Conservation (phyloP, 2,888 invertebrate genomes). For the Philereme transversata region DNA sequence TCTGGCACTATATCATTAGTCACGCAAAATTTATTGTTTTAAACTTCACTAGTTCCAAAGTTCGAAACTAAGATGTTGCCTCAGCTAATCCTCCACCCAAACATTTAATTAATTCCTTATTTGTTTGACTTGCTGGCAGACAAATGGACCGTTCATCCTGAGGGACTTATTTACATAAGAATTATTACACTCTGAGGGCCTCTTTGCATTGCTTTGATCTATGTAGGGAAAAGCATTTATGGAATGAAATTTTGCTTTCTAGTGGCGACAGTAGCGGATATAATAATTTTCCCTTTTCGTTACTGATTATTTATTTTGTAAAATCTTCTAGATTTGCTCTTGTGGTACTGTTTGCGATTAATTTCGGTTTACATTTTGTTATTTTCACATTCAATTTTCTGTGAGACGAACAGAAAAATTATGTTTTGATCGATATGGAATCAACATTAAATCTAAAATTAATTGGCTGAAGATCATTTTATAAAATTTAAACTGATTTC, state of each 20-base stretch:
- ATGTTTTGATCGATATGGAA: too few relatives aligned
- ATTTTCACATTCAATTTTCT: too few relatives aligned
- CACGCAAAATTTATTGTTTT: slow-evolving; percentile 12
- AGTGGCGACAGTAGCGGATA: not conserved
- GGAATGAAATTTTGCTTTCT: slow-evolving; percentile 18
- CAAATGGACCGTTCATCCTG: slow-evolving; percentile 35
- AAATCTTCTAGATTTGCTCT: too few relatives aligned
- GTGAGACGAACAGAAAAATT: too few relatives aligned
- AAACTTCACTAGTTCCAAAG: slow-evolving; percentile 16
- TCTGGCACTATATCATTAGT: slow-evolving; percentile 4
- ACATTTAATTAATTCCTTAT: slow-evolving; percentile 40
- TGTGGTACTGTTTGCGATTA: too few relatives aligned
- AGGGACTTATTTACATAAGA: slow-evolving; percentile 33
- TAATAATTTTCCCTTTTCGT: not conserved
- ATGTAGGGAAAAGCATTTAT: slow-evolving; percentile 12
- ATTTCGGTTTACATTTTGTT: too few relatives aligned
- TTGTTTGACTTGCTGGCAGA: slow-evolving; percentile 41
- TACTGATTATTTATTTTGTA: too few relatives aligned
- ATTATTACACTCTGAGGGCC: slow-evolving; percentile 29
- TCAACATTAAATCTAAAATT: too few relatives aligned
- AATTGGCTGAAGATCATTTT: too few relatives aligned
- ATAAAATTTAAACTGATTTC: too few relatives aligned
- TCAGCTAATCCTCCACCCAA: slow-evolving; percentile 18
- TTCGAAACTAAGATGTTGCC: slow-evolving; percentile 31
- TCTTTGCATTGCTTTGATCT: slow-evolving; percentile 31